Base-by-base conservation (phyloP, 2,797 vertebrate genomes). In the Clarias pachynema region DNA sequence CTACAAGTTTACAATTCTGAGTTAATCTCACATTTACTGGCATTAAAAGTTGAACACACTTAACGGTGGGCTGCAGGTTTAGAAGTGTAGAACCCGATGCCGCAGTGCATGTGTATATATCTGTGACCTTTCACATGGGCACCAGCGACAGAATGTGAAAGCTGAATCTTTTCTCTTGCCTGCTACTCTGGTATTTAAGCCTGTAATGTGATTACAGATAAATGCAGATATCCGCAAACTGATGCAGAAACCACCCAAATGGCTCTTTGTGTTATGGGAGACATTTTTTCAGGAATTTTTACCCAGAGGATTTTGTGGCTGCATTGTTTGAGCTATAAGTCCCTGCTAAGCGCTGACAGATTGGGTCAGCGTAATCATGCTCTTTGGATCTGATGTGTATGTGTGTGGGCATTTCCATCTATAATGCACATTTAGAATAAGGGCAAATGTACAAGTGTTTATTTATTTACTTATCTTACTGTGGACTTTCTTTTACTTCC, bases 261-360 rank as follows among this genome's bases (percentile, higher is more conserved):
- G 84, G 87, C 40, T 70, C 89, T 89, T 89, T 90, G 89, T 90
- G 86, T 88, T 59, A 44, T 74, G 82, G 68, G 79, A 85, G 82
- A 89, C 44, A 83, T 91, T 92, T 90, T 37, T 86, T 91, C 85
- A 87, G 88, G 88, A 92, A 92, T 91, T 90, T 40, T 73, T 44
- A 89, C 81, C 87, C 72, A 60, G 73, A 75, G 85, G 86, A 90
- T 91, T 91, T 93, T 85, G 84, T 92, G 87, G 87, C 60, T 84
- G 65, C 79, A 90, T 92, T 93, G 91, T 92, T 89, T 91, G 81
- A 69, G 79, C 77, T 80, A 79, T 88, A 87, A 91, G 83, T 86
- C 59, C 77, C 63, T 84, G 87, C 86, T 91, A 90, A 88, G 86
- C 87, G 84, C 88, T 91, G 89, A 92, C 89, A 89, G 88, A 87